phyloP scores from a whole-genome alignment of 2,797 vertebrate genomes.

The Tangara arthus region DNA sequence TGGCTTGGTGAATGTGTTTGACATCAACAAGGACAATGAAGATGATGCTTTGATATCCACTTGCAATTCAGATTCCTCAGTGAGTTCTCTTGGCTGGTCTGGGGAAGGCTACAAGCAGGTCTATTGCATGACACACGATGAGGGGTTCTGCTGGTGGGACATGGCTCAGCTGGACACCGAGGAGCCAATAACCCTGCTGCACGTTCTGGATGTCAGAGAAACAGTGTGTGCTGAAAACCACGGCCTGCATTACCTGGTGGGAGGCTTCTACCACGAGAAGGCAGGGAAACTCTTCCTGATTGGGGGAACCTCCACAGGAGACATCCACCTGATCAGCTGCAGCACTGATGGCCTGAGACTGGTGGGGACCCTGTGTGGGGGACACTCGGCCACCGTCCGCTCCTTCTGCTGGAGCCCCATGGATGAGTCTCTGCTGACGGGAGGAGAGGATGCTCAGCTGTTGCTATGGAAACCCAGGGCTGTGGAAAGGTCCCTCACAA shows the following conservation, averaged over 20 bases:
- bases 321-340: conserved; percentile 83
- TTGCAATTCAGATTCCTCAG: conserved; percentile 87
- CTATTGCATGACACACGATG: conserved; percentile 82
- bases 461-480: conserved; percentile 87
- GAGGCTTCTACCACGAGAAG: conserved; percentile 83
- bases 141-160: conserved; percentile 94
- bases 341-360: conserved; percentile 53
- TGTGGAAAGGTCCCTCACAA: conserved; percentile 69
- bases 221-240: neutral
- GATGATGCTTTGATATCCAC: conserved; percentile 88
- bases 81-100: conserved; percentile 84
- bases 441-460: conserved; percentile 91
- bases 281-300: conserved; percentile 80
- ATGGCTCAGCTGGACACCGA: conserved; percentile 82
- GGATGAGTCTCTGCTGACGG: conserved; percentile 82
- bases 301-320: conserved; percentile 81
- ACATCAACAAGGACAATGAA: conserved; percentile 84
- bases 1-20: conserved; percentile 92
- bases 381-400: conserved; percentile 84
- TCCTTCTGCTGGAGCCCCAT: conserved; percentile 85
- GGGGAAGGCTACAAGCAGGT: conserved; percentile 72
- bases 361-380: conserved; percentile 76
- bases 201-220: conserved; percentile 77
- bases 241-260: conserved; percentile 85
- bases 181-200: conserved; percentile 79